Evolutionary conservation across 1,140 invertebrate species (phyloP), one percentile per base, ranked within the genome.

Genomic region (Drosophila kohkoa): DNA sequence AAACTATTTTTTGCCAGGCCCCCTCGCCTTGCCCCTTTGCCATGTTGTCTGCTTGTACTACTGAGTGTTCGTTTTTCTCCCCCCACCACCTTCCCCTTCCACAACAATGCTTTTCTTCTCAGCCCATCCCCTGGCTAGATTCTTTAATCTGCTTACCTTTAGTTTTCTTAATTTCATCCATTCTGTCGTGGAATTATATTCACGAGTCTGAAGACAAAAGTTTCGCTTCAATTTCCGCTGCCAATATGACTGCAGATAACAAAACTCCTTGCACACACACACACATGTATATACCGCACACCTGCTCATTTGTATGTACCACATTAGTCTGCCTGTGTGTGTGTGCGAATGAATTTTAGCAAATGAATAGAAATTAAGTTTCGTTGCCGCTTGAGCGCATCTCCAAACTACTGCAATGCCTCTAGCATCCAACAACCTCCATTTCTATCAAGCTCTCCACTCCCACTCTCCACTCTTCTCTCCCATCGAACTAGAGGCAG

Each of bases 301-400:
- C 48, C 54, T 70, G 49, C 64, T 46, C 49, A 72, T 54, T 45
- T 67, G 5, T 66, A 74, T 66, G 30, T 38, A 52, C 57, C 38
- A 28, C 60, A 20, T 25, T 15, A 45, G 30, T 51, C 20, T 28
- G 5, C n/a, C 51, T 30, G 6, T 60, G n/a, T 62, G 41, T 41
- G 30, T 69, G 67, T 71, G 43, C 71, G 82, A 79, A 79, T 87
- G 82, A 75, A 76, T 82, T 88, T 88, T 79, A 85, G 78, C 85
- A 88, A 88, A 88, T 88, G 85, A 88, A 88, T 88, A 89, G 85
- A 88, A 88, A 88, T 88, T 89, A 88, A 88, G 85, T 89, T 85
- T 89, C 78, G 65, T 88, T 89, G 75, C 85, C 85, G 85, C 81
- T 77, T 81, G 71, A 88, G 81, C 76, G 85, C 77, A 63, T 38